Percentiles rank a stretch among this genome's conserved stretches.
Conservation (phyloP, 2,888 invertebrate species). For the Ecdyonurus torrentis region DNA sequence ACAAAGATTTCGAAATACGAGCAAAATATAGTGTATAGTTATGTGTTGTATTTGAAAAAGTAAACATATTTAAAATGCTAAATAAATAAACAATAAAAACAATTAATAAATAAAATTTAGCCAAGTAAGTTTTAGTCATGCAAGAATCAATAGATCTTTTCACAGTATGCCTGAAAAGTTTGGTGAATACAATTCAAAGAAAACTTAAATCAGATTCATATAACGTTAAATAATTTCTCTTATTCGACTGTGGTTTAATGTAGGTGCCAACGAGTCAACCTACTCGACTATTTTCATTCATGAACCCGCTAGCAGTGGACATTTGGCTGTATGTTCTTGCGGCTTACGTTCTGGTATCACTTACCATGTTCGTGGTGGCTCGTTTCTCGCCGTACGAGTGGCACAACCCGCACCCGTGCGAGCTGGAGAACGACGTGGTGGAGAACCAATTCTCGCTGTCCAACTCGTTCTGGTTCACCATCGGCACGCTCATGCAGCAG, state of each 20-base stretch:
- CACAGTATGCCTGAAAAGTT: too few relatives aligned
- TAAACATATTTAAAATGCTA: too few relatives aligned
- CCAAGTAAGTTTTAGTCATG: too few relatives aligned
- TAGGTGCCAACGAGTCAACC: slow-evolving; percentile 54
- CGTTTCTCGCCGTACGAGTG: slow-evolving; percentile 68
- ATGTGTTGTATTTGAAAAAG: too few relatives aligned
- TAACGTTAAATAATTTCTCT: background rate
- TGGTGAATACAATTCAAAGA: too few relatives aligned
- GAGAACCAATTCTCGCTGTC: slow-evolving; percentile 69
- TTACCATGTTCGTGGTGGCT: slow-evolving; percentile 63
- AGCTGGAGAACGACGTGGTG: slow-evolving; percentile 38
- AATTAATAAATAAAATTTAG: too few relatives aligned
- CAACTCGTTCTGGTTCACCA: slow-evolving; percentile 77
- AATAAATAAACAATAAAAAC: too few relatives aligned
- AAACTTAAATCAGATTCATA: too few relatives aligned
- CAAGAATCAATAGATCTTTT: too few relatives aligned
- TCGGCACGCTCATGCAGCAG: slow-evolving; percentile 79
- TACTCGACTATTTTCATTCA: slow-evolving; percentile 63
- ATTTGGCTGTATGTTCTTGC: slow-evolving; percentile 73
- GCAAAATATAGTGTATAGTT: too few relatives aligned
- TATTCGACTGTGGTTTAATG: slow-evolving; percentile 8
- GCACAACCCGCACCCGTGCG: slow-evolving; percentile 55
- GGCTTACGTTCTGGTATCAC: slow-evolving; percentile 61
- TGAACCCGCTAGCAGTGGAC: slow-evolving; percentile 70
- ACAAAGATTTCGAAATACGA: too few relatives aligned